These are phyloP conservation scores for Cettia cetti DNA, from an alignment of 2,113 vertebrate species.

Conservation along the genomic window DNA sequence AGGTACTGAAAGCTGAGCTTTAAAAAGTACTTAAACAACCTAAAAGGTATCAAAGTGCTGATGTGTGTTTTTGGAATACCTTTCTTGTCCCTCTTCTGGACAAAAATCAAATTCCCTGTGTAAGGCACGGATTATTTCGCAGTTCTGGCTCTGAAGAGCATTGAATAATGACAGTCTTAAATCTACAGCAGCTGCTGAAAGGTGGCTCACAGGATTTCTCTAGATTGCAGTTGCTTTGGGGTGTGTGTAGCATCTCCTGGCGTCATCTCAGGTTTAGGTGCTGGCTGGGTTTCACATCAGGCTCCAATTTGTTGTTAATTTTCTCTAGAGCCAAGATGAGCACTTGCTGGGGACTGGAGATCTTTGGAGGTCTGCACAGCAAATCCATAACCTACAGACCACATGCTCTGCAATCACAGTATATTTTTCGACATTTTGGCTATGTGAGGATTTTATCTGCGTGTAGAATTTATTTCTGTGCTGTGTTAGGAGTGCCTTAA, in stretches of 20 bases:
- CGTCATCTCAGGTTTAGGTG: background rate
- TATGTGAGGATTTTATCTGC: background rate
- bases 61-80: background rate
- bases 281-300: background rate
- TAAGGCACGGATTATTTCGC: background rate
- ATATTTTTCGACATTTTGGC: background rate
- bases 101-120: background rate
- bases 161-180: background rate
- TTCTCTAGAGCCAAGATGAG: background rate
- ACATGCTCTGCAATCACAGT: background rate
- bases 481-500: background rate
- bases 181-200: slow-evolving; percentile 7
- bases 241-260: background rate
- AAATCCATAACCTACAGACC: background rate
- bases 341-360: background rate
- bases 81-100: background rate
- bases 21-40: background rate
- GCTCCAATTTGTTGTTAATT: background rate
- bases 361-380: background rate
- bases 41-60: background rate
- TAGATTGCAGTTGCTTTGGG: background rate
- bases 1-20: background rate
- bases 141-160: background rate
- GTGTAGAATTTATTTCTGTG: background rate
- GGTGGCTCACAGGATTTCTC: background rate